Evolutionary conservation across 2,113 vertebrate genomes (phyloP).

Genomic region (Pomatorhinus ruficollis): DNA sequence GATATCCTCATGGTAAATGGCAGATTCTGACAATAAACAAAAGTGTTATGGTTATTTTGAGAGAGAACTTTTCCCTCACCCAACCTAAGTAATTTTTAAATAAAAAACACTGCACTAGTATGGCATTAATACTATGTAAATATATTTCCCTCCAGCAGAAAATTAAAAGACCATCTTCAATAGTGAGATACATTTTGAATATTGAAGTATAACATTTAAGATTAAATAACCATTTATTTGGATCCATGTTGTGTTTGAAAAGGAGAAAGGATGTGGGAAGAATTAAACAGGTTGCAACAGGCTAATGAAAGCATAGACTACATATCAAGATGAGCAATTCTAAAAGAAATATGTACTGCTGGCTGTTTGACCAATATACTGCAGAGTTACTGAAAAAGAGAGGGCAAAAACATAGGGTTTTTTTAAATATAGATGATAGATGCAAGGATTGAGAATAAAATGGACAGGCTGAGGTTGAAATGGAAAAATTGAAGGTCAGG

Average conservation of each 20-base stretch:
- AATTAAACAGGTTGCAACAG: neutral
- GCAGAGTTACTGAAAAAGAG: neutral
- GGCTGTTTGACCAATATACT: neutral
- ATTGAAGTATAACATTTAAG: neutral
- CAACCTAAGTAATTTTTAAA: neutral
- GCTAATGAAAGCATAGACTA: neutral
- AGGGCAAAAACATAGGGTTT: neutral
- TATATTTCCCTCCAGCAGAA: neutral
- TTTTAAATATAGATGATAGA: neutral
- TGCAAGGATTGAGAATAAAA: neutral
- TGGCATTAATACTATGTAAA: neutral
- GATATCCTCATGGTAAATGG: conserved; percentile 36
- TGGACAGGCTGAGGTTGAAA: neutral
- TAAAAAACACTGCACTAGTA: neutral
- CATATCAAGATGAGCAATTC: neutral
- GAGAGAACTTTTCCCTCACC: neutral
- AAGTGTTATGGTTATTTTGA: conserved; percentile 37
- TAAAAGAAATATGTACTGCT: neutral
- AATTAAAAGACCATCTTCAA: neutral
- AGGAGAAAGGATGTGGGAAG: neutral
- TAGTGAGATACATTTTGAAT: neutral
- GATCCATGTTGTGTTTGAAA: neutral
- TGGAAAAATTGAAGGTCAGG: neutral
- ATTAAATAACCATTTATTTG: neutral
- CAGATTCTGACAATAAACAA: conserved; percentile 29